A percentile compares a stretch with the other conserved stretches of the same genome.
Evolutionary conservation across 1,140 invertebrate genomes (phyloP).

Genomic region (Hyles euphorbiae): DNA sequence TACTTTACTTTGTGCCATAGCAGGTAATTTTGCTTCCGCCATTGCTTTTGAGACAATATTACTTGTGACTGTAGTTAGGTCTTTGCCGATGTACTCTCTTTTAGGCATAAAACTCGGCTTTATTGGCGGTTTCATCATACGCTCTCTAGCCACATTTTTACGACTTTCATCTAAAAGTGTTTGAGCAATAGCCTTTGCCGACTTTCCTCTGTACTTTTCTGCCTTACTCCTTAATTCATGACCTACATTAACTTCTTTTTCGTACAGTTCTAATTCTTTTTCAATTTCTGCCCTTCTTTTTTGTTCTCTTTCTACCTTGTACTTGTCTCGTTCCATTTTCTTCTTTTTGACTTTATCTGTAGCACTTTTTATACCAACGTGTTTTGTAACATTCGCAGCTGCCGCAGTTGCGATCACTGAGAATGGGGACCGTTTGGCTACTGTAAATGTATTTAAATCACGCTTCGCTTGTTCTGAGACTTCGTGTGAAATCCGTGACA

Average conservation of each 20-base stretch:
- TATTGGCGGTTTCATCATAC: constrained; percentile 15
- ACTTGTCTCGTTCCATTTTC: constrained; percentile 64
- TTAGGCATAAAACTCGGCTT: constrained; percentile 29
- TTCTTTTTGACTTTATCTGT: constrained; percentile 71
- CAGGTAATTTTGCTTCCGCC: constrained; percentile 18
- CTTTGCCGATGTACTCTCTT: constrained; percentile 26
- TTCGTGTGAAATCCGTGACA: constrained; percentile 78
- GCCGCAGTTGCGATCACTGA: constrained; percentile 80
- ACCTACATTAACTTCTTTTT: constrained; percentile 71
- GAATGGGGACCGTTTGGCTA: constrained; percentile 80
- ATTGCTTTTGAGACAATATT: constrained; percentile 21
- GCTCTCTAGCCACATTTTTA: constrained; percentile 69
- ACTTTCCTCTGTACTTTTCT: constrained; percentile 80
- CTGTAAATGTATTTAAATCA: constrained; percentile 78
- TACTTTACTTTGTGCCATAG: constrained; percentile 22
- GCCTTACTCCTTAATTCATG: constrained; percentile 80
- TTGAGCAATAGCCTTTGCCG: constrained; percentile 82
- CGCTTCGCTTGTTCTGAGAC: constrained; percentile 81
- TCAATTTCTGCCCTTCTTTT: constrained; percentile 67
- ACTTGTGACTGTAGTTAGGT: constrained; percentile 28
- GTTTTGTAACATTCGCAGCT: constrained; percentile 79
- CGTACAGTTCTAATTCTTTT: constrained; percentile 72
- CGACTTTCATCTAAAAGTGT: constrained; percentile 78
- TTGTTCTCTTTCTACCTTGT: constrained; percentile 58
- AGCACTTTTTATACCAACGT: constrained; percentile 77